Evolutionary conservation across 2,797 vertebrate species (phyloP).

Genomic region (Arctocebus calabarensis): DNA sequence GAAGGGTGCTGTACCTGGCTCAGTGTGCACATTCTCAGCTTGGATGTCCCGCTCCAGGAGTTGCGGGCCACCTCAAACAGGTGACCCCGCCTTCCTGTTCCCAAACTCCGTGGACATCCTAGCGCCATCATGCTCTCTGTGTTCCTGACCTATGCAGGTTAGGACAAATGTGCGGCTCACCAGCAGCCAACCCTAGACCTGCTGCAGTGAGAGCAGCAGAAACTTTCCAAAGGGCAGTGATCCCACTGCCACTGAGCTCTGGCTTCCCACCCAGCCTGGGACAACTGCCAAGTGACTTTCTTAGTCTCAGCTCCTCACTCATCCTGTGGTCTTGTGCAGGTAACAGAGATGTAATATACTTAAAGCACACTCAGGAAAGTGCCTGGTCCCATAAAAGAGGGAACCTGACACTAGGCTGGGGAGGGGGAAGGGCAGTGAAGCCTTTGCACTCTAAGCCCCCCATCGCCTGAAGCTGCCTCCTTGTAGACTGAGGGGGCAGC

Average conservation of each 20-base stretch:
- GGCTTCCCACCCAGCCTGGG: background rate
- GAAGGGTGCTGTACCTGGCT: background rate
- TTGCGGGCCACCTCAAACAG: no score
- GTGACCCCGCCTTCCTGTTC: background rate
- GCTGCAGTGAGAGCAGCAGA: no score
- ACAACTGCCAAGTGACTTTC: background rate
- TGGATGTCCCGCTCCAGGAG: background rate
- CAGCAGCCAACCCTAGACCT: background rate
- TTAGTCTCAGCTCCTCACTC: background rate
- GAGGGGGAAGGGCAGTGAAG: rapidly evolving
- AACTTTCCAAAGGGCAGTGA: background rate
- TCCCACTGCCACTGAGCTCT: background rate
- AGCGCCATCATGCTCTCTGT: rapidly evolving
- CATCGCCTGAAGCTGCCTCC: background rate
- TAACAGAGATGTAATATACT: rapidly evolving
- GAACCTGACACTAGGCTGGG: rapidly evolving
- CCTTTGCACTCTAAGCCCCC: background rate
- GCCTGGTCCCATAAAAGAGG: background rate
- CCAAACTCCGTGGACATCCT: rapidly evolving
- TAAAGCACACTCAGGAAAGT: rapidly evolving
- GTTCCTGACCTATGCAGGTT: no score
- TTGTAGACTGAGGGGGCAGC: background rate
- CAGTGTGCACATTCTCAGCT: background rate
- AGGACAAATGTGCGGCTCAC: background rate
- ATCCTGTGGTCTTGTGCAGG: background rate